Evolutionary conservation across 2,113 vertebrate species (phyloP), one percentile per base, ranked within the genome.

Genomic region (Myrmophylax atrothorax): DNA sequence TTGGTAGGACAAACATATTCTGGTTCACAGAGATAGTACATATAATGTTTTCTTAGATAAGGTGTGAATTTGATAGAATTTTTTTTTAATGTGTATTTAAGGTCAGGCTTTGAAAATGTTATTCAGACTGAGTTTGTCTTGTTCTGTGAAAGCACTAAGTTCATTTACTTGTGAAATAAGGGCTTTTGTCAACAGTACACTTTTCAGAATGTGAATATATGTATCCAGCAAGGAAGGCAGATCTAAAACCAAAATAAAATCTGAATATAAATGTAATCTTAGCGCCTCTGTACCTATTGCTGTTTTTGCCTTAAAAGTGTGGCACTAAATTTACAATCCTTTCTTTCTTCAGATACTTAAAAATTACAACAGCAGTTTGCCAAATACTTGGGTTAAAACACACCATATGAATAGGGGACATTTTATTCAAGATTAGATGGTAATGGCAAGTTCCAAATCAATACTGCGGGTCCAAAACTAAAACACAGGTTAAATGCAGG

Each of bases 321-420:
- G 26, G 22, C 22, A 74, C 12, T 28, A 67, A 77, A 69, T 63
- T 4, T 8, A 14, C 15, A 68, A 14, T 9, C 28, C 69, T 55
- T 92, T 77, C 55, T 66, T 88, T 77, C 44, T 40, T 68, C 18
- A 13, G 4, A 22, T 53, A 10, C 44, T 63, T 49, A 18, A 77
- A 93, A 72, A 67, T 86, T 49, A 35, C 18, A 93, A 8, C 29
- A 70, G 15, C 23, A 84, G 4, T 55, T 81, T 74, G 9, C 6
- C 26, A 22, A 12, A 20, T 28, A 40, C 33, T 31, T 59, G 52
- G 73, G 40, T 88, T 68, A 76, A 12, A 8, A 0, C 1, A 1
- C 25, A 72, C 2, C 3, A 0, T 15, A 67, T 28, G 4, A 73
- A n/a, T 1, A 55, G 7, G 9, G 20, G 7, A 53, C 37, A 42